Base-by-base conservation (phyloP, 2,888 invertebrate genomes). In the Drosophila dives region DNA sequence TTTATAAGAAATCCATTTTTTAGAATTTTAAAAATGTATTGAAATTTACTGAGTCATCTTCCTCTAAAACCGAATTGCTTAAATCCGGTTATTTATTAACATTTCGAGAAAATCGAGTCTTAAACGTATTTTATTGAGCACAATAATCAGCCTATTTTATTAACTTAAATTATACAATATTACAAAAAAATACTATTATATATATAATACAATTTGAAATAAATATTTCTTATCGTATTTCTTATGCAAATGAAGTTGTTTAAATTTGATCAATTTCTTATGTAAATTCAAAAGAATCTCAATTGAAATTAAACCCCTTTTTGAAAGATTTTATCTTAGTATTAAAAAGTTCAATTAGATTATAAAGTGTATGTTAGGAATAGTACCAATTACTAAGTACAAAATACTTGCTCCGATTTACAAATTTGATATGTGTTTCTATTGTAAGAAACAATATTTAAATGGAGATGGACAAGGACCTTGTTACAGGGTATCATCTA, bases 371-470 rank as follows among this genome's bases (percentile, higher is more conserved):
- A 23, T 45, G 15, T 45, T 20, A 20, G 12, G 3, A 20, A 45
- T 42, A 6, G 6, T 12, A 11, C 6, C n/a, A 42, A 42, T 0
- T 6, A 12, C 12, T 12, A 5, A 4, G n/a, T n/a, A 40, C 5
- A 11, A 40, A 40, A 40, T 5, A 2, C 2, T 2, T 11, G n/a
- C 10, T n/a, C 40, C 5, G 3, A 5, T 6, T 20, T 20, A 20
- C 2, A 11, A 20, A 6, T 42, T 42, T 3, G 8, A 7, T 6
- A 12, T 20, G 23, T 45, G 0, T 8, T 2, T 0, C 2, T 20
- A 4, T 45, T 15, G 29, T 5, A 29, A 29, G 29, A 0, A 29
- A 29, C 29, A 29, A 1, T 6, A 29, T 5, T 29, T 0, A 29
- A 6, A 29, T n/a, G 40, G 8, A 40, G 15, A 0, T 20, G 33